A percentile compares a stretch with the other conserved stretches of the same genome.
phyloP scores from a whole-genome alignment of 2,888 invertebrate species.

The Muscina levida region DNA sequence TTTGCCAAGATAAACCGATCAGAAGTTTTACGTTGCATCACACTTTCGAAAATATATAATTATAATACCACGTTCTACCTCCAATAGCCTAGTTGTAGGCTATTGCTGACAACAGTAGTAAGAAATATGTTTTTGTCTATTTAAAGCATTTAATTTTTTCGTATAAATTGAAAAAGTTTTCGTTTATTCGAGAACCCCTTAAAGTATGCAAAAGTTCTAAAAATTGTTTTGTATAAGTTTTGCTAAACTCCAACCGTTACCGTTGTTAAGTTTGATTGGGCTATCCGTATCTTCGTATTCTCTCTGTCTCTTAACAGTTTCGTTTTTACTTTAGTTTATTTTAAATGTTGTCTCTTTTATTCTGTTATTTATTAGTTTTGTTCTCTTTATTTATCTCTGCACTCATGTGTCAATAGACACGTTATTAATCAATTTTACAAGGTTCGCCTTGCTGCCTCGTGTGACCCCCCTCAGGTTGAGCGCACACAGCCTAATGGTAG shows the following conservation, averaged over 20 bases:
- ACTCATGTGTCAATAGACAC: slow-evolving; percentile 34
- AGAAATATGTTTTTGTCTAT: too few species aligned
- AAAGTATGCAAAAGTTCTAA: slow-evolving; percentile 14
- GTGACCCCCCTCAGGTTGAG: neutral
- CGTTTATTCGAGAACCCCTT: neutral
- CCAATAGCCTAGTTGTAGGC: too few species aligned
- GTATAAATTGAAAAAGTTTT: too few species aligned
- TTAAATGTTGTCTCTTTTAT: slow-evolving; percentile 8
- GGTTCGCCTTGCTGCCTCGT: slow-evolving; percentile 8
- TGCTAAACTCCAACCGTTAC: too few species aligned
- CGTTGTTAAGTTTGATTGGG: too few species aligned
- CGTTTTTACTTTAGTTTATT: neutral
- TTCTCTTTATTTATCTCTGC: slow-evolving; percentile 29
- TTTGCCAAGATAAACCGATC: too few species aligned
- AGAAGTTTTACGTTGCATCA: too few species aligned
- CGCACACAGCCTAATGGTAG: neutral
- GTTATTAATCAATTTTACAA: slow-evolving; percentile 40
- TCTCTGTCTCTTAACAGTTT: neutral
- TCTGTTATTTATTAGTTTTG: slow-evolving; percentile 24
- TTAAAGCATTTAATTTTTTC: neutral
- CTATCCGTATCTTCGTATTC: too few species aligned
- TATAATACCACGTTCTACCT: too few species aligned
- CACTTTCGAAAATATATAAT: too few species aligned
- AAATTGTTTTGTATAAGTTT: too few species aligned
- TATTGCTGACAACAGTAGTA: too few species aligned